Evolutionary conservation across 2,797 vertebrate species (phyloP).

Genomic region (Protonibea diacanthus): DNA sequence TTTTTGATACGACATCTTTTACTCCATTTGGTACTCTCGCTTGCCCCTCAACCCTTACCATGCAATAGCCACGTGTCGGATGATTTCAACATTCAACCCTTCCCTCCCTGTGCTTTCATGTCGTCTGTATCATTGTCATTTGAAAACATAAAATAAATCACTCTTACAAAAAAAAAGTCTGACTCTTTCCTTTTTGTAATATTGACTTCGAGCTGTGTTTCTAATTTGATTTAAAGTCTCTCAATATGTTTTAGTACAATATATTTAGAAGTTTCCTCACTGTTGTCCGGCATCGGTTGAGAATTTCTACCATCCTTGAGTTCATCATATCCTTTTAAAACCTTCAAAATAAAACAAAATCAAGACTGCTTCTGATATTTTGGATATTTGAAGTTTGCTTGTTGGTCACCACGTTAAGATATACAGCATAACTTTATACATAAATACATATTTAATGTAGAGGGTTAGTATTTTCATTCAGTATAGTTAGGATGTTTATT

Average conservation of each 20-base stretch:
- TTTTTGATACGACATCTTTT: constrained; percentile 88
- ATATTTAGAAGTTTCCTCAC: not conserved
- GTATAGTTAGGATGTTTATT: not conserved
- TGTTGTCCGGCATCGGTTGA: not conserved
- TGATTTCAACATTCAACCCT: constrained; percentile 41
- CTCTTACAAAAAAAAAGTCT: constrained; percentile 64
- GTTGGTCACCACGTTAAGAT: too few relatives aligned
- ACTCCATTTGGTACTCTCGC: constrained; percentile 89
- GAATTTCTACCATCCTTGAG: not conserved
- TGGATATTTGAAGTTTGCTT: not conserved
- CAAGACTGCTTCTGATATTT: not conserved
- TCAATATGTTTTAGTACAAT: not conserved
- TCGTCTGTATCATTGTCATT: constrained; percentile 80
- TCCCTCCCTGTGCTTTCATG: constrained; percentile 71
- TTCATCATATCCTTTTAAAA: not conserved
- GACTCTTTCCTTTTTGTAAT: not conserved
- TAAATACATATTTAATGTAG: too few relatives aligned
- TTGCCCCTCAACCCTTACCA: constrained; percentile 53
- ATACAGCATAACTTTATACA: too few relatives aligned
- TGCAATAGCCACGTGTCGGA: constrained; percentile 52
- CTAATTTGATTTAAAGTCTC: not conserved
- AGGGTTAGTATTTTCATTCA: too few relatives aligned
- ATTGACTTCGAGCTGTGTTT: not conserved
- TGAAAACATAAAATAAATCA: constrained; percentile 76
- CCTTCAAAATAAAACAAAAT: not conserved